A percentile compares a stretch with the other conserved stretches of the same genome.
phyloP scores from a whole-genome alignment of 1,140 invertebrate species.

The Cydia strobilella region DNA sequence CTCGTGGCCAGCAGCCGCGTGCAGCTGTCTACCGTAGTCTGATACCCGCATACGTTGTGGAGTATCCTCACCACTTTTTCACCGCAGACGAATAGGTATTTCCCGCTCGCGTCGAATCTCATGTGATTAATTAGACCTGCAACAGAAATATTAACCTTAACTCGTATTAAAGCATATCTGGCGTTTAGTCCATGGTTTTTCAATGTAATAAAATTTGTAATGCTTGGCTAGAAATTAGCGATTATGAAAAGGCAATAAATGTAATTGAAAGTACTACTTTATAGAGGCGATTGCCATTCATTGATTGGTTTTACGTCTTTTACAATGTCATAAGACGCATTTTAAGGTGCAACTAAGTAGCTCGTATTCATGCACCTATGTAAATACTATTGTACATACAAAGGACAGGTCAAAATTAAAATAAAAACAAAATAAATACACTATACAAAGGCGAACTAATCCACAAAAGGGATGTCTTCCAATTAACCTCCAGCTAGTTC shows the following conservation, averaged over 20 bases:
- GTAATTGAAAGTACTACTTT: conserved; percentile 3
- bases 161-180: background rate
- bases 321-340: background rate
- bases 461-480: no score
- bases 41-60: conserved; percentile 90
- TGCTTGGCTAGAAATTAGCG: background rate
- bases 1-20: conserved; percentile 83
- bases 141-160: conserved; percentile 40
- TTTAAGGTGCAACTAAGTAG: background rate
- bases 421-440: no score
- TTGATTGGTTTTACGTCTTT: background rate
- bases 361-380: no score
- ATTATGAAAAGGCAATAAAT: background rate
- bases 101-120: conserved; percentile 86
- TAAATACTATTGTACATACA: no score
- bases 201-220: conserved; percentile 9
- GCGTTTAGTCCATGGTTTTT: background rate
- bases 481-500: no score
- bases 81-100: conserved; percentile 87
- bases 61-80: conserved; percentile 90
- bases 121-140: conserved; percentile 85
- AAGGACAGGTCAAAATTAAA: no score
- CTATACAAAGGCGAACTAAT: no score
- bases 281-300: background rate
- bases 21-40: conserved; percentile 84